Percentiles rank a stretch among this genome's conserved stretches.
These are phyloP conservation scores for Ypsolopha scabrella DNA, from an alignment of 2,888 invertebrate genomes.

Conservation along the genomic window DNA sequence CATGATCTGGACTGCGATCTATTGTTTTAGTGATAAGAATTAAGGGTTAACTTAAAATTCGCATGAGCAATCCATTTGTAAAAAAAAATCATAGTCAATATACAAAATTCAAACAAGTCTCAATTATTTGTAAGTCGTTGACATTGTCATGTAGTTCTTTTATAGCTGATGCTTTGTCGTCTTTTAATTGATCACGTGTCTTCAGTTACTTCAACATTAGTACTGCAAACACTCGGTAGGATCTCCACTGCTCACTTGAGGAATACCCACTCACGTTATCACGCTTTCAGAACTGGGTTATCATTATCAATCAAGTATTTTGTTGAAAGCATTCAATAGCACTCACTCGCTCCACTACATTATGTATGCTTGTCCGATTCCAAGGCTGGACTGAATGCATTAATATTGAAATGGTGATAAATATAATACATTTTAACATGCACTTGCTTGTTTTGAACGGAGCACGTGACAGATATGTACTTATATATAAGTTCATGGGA, in stretches of 20 bases:
- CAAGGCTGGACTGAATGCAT: slow-evolving; percentile 28
- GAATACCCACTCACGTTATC: neutral
- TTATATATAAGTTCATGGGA: too few relatives aligned
- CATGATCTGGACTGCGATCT: too few relatives aligned
- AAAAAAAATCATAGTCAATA: too few relatives aligned
- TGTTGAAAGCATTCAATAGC: slow-evolving; percentile 24
- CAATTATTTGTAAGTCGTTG: too few relatives aligned
- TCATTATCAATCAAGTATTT: neutral
- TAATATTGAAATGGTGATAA: neutral
- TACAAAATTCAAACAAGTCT: too few relatives aligned
- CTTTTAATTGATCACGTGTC: neutral
- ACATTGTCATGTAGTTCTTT: too few relatives aligned
- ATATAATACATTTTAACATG: neutral
- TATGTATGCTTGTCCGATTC: slow-evolving; percentile 26
- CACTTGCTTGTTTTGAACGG: too few relatives aligned
- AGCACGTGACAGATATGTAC: too few relatives aligned
- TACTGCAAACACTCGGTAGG: neutral
- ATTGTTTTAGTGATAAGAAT: too few relatives aligned
- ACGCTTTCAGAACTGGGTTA: neutral
- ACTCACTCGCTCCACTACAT: slow-evolving; percentile 28
- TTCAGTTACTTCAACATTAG: neutral
- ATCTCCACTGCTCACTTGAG: neutral
- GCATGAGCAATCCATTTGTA: too few relatives aligned
- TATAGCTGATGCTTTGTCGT: too few relatives aligned
- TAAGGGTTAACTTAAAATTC: too few relatives aligned